Conservation (phyloP, 2,888 invertebrate species). For the Dicranocentrus wangi region DNA sequence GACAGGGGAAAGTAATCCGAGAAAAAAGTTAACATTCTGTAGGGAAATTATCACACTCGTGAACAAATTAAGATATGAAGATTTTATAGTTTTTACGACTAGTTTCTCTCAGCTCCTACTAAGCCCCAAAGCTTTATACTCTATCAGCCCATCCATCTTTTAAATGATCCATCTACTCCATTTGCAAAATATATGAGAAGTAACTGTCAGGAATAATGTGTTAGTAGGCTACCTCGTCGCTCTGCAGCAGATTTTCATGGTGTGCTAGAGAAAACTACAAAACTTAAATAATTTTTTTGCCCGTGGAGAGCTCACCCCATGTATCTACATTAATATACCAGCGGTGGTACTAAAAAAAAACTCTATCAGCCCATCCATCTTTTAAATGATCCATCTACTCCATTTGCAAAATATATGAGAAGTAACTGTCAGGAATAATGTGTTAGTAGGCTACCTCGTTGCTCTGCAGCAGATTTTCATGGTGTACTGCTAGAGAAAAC, state of each 20-base stretch:
- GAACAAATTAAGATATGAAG: constrained; percentile 61
- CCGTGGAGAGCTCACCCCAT: neutral
- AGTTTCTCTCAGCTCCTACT: neutral
- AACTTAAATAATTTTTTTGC: constrained; percentile 12
- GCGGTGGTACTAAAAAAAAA: constrained; percentile 20
- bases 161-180: too few species aligned
- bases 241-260: too few species aligned
- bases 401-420: neutral
- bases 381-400: too few species aligned
- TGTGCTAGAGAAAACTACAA: too few species aligned
- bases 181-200: neutral
- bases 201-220: neutral
- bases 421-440: neutral
- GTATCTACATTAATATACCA: neutral
- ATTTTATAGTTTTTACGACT: constrained; percentile 47
- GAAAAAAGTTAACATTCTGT: constrained; percentile 36
- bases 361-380: neutral
- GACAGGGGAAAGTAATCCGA: neutral
- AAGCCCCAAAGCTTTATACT: neutral
- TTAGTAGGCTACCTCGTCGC: neutral
- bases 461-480: too few species aligned
- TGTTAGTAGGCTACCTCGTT: neutral
- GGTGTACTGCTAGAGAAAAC: too few species aligned
- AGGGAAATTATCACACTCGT: constrained; percentile 55
- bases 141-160: neutral